Evolutionary conservation across 2,888 invertebrate species (phyloP).

Genomic region (Drosophila recens): DNA sequence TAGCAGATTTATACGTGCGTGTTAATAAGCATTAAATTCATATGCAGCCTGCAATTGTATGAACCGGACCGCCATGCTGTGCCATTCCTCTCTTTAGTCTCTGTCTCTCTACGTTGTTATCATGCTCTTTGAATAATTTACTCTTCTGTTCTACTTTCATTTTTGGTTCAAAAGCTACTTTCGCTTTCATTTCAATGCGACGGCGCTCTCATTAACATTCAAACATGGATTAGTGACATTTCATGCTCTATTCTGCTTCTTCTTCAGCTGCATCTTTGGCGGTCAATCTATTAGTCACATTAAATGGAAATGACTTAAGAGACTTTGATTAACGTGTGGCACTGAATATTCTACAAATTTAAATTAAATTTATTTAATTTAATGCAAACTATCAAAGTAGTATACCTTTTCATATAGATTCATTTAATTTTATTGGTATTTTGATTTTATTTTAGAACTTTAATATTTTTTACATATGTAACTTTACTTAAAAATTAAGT

Average conservation of each 20-base stretch:
- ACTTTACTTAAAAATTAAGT: neutral
- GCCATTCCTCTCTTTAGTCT: conserved; percentile 18
- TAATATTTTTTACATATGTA: no score
- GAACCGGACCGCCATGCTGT: conserved; percentile 17
- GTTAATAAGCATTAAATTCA: conserved; percentile 1
- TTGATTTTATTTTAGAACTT: no score
- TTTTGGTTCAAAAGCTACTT: conserved; percentile 65
- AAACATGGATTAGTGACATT: neutral
- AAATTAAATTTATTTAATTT: no score
- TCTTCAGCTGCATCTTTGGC: neutral
- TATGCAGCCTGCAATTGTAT: conserved; percentile 16
- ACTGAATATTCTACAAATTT: conserved; percentile 41
- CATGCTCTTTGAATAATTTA: conserved; percentile 26
- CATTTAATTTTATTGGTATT: neutral
- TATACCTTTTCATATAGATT: no score
- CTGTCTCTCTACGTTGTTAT: neutral
- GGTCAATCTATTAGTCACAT: neutral
- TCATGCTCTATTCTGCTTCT: neutral
- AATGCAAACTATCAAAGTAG: neutral
- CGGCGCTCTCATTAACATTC: conserved; percentile 49
- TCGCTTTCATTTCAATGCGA: conserved; percentile 67
- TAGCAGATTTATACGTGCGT: neutral
- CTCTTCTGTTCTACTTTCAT: conserved; percentile 57
- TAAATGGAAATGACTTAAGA: conserved; percentile 16
- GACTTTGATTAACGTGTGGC: no score